phyloP scores from a whole-genome alignment of 1,140 invertebrate species.

The Zaprionus lachaisei region DNA sequence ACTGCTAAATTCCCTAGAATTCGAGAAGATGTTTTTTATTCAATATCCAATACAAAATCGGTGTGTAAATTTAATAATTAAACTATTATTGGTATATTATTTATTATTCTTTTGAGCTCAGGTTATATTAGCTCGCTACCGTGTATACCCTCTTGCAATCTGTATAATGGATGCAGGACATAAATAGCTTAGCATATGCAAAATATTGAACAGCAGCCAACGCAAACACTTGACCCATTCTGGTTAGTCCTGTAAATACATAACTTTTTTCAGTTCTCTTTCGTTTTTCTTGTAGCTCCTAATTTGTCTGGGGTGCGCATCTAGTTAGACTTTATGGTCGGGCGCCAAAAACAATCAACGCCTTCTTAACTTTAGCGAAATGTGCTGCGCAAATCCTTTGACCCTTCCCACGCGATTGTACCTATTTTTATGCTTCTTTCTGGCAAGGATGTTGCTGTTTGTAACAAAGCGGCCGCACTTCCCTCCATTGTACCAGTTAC shows the following conservation, averaged over 20 bases:
- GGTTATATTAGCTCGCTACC: neutral
- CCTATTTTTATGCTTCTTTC: neutral
- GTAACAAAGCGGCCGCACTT: too few relatives aligned
- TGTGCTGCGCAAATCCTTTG: slow-evolving; percentile 5
- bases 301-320: slow-evolving; percentile 58
- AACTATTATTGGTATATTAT: too few relatives aligned
- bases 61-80: neutral
- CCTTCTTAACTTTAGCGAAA: slow-evolving; percentile 42
- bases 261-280: slow-evolving; percentile 7
- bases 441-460: slow-evolving; percentile 4
- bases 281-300: slow-evolving; percentile 29
- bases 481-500: neutral
- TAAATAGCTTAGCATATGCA: slow-evolving; percentile 53
- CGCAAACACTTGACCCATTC: slow-evolving; percentile 46
- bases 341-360: slow-evolving; percentile 38
- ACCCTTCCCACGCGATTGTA: slow-evolving; percentile 12
- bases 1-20: neutral
- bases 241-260: neutral
- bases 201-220: slow-evolving; percentile 46
- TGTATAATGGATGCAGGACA: neutral
- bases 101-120: neutral
- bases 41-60: neutral
- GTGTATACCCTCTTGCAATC: neutral
- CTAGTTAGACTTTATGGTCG: slow-evolving; percentile 46
- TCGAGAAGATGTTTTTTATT: neutral